phyloP scores from a whole-genome alignment of 2,888 invertebrate genomes.

The Agrotis ipsilon region DNA sequence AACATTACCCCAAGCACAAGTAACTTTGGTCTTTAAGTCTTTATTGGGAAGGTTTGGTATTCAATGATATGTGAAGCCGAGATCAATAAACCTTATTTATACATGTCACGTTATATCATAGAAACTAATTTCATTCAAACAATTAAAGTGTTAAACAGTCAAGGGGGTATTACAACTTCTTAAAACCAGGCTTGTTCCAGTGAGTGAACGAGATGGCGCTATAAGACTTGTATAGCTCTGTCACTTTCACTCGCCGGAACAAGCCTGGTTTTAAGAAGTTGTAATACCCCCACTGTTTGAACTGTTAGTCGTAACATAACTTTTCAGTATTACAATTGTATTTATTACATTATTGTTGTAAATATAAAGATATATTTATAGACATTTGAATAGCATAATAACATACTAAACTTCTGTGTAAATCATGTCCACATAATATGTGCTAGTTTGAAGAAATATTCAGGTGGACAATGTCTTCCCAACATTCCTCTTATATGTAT shows the following conservation, averaged over 20 bases:
- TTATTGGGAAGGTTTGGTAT: no score
- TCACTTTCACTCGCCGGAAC: no score
- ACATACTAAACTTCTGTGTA: background rate
- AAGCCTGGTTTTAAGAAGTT: no score
- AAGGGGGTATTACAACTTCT: no score
- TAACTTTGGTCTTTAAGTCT: background rate
- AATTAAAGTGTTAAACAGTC: no score
- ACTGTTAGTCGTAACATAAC: constrained; percentile 1
- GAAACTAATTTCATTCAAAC: background rate
- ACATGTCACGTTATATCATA: no score
- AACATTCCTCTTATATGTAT: constrained; percentile 16
- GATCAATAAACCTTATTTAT: no score
- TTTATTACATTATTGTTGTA: constrained; percentile 15
- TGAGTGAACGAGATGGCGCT: no score
- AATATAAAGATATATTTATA: background rate
- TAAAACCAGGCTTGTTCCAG: no score
- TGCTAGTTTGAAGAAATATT: constrained; percentile 5
- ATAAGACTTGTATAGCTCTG: no score
- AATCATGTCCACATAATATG: background rate
- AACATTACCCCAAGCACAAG: background rate
- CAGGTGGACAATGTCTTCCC: background rate
- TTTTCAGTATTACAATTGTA: constrained; percentile 34
- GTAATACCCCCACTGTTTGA: no score
- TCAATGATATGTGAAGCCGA: no score
- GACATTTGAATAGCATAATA: background rate